Base-by-base conservation (phyloP, 2,888 invertebrate species). In the Drosophila limbata region DNA sequence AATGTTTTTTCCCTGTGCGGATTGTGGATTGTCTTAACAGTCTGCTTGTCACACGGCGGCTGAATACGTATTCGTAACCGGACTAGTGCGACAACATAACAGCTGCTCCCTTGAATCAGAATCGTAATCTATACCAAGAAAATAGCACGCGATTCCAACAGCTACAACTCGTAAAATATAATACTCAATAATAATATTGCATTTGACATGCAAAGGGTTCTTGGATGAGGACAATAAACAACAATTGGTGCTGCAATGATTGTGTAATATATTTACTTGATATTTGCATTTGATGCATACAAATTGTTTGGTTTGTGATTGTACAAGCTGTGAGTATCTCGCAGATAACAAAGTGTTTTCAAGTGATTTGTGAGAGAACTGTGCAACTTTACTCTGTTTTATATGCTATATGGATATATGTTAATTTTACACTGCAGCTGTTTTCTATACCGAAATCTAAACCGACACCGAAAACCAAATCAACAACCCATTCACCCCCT, bases 251-350 rank as follows among this genome's bases (percentile, higher is more conserved):
- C 61, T 64, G 79, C 70, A 65, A 79, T 75, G 70, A 81, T 77
- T 86, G 79, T 77, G 63, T 66, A 74, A 67, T 77, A 71, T 67
- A 48, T 60, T 56, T 48, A 45, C 51, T 48, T 56, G 19, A 4
- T 60, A 73, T 79, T 86, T 86, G 72, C 83, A 84, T 77, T 74
- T 69, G 75, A 73, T 81, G 77, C 79, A 74, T 74, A 67, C 77
- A 65, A 79, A 84, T 73, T 68, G 69, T 65, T 61, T 52, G 33
- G 48, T 15, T 42, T 33, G 42, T 47, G 40, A 48, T 31, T 70
- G 55, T 31, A 11, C 47, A 37, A 62, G 39, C 28, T 68, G 59
- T 13, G 63, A 47, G 73, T 60, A 55, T 44, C 44, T 42, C 52
- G 25, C 47, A 74, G 55, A 65, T 64, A 57, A 51, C 56, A 62